These are phyloP conservation scores for Magallana ariakensis DNA, from an alignment of 1,140 invertebrate species.

Conservation along the genomic window DNA sequence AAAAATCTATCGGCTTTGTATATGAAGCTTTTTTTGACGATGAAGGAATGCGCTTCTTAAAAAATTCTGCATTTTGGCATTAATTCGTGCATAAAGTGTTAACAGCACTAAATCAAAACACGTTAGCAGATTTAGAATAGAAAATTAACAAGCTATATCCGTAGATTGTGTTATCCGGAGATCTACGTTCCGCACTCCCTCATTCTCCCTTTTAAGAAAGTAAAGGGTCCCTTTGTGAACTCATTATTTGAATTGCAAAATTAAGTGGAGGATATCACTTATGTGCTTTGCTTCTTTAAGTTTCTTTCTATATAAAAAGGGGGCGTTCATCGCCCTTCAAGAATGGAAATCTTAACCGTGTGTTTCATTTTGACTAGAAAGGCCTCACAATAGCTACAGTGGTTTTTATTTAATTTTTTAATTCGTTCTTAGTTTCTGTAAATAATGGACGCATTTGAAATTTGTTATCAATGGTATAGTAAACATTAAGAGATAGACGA, in stretches of 20 bases:
- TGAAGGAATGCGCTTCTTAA: background rate
- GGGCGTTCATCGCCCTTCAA: conserved; percentile 19
- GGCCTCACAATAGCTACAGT: background rate
- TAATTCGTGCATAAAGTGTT: background rate
- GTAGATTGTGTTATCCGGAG: background rate
- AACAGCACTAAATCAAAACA: background rate
- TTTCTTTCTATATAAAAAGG: conserved; percentile 21
- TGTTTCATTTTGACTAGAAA: conserved; percentile 27
- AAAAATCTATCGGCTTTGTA: too few species aligned
- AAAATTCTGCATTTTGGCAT: background rate
- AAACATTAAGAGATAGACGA: conserved; percentile 13
- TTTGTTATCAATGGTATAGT: conserved; percentile 2
- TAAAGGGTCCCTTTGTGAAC: conserved; percentile 10
- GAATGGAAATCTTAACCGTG: conserved; percentile 34
- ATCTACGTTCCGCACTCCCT: conserved; percentile 9
- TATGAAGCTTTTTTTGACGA: background rate
- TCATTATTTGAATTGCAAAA: conserved; percentile 28
- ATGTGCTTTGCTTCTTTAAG: conserved; percentile 18
- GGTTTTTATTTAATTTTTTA: conserved; percentile 32
- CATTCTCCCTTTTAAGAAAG: background rate
- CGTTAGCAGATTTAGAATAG: background rate
- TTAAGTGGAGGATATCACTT: conserved; percentile 31
- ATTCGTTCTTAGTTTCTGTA: conserved; percentile 34
- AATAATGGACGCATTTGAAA: conserved; percentile 20
- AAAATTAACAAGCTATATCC: background rate